Evolutionary conservation across 2,888 invertebrate genomes (phyloP), one percentile per base, ranked within the genome.

Genomic region (Scaptomyza reducta): DNA sequence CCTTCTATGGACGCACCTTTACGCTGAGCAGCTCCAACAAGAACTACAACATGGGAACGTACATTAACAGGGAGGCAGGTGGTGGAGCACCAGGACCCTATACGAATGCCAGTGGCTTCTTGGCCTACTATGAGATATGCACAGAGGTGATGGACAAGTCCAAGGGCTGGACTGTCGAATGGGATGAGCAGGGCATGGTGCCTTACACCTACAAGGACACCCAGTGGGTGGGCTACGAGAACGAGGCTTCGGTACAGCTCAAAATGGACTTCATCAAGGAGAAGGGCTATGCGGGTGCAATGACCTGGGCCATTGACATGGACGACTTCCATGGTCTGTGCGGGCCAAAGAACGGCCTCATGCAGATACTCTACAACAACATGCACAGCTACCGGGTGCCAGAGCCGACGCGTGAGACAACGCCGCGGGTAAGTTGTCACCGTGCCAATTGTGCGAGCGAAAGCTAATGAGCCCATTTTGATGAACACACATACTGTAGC

Each of bases 301-400:
- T 97, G 97, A 95, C 95, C 16, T 97, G 97, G 97, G 97, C 97
- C 25, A 95, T 97, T 47, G 92, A 92, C 64, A 97, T 97, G 97
- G 97, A 98, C 65, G 97, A 97, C 90, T 97, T 97, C 90, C 93
- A 94, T 62, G 97, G 97, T 0, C 89, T 96, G 1, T 97, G 97
- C 84, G 97, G 97, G 0, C 93, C 94, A 0, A 93, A 94, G 84
- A 96, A 97, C 90, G 93, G 95, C 0, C 92, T 97, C 10, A 95
- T 96, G 71, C 94, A 95, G 67, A 93, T 96, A 54, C 92, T 97
- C 49, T 92, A 95, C 83, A 93, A 94, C 25, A 95, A 94, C 81
- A 95, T 97, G 96, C 94, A 93, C 62, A 92, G 93, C 6, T 95
- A 95, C 80, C 89, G 87, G 3, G 96, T 96, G 7, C 96, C 96